Evolutionary conservation across 2,113 vertebrate species (phyloP).

Genomic region (Scopus umbretta): DNA sequence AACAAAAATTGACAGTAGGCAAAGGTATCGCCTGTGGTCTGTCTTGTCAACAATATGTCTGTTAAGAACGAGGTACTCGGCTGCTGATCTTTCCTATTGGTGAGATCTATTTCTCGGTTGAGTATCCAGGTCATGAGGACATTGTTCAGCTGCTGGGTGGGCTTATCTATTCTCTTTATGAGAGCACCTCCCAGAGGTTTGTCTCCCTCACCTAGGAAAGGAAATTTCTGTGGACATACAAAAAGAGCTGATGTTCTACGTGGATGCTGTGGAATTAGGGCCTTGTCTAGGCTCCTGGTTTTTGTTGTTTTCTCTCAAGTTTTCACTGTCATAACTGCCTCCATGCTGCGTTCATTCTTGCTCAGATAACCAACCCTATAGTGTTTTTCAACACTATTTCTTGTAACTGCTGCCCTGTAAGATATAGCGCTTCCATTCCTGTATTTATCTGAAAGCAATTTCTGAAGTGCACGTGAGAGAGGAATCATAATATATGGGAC

Average conservation of each 20-base stretch:
- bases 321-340: neutral
- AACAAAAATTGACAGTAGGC: neutral
- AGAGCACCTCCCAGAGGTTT: neutral
- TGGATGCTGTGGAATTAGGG: neutral
- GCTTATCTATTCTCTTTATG: neutral
- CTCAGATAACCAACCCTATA: neutral
- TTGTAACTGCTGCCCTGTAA: neutral
- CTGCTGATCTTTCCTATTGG: neutral
- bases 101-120: neutral
- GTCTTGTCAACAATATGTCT: neutral
- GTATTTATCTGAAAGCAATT: neutral
- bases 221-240: neutral
- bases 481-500: neutral
- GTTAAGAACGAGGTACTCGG: neutral
- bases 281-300: neutral
- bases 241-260: neutral
- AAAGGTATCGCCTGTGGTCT: neutral
- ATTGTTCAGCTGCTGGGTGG: neutral
- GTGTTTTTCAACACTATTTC: neutral
- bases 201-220: neutral
- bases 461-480: neutral
- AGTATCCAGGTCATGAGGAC: neutral
- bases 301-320: neutral
- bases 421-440: neutral
- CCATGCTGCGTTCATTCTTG: neutral